Conservation (phyloP, 1,140 invertebrate species). For the Nephila pilipes region DNA sequence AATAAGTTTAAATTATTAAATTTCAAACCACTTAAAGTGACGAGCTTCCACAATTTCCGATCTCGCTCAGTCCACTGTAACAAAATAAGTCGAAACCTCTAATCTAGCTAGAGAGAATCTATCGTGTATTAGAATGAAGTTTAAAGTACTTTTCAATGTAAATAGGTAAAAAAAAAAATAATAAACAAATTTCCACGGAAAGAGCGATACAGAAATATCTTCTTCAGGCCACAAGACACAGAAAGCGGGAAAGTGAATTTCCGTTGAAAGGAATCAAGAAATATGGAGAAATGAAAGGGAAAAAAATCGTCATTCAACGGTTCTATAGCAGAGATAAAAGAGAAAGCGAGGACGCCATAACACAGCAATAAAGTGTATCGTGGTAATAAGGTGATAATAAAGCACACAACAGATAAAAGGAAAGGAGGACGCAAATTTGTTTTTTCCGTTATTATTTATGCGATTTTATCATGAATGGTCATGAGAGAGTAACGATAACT, state of each 20-base stretch:
- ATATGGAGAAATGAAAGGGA: not conserved
- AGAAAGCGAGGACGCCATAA: not conserved
- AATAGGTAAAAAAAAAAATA: no score
- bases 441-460: slow-evolving; percentile 15
- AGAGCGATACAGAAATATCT: not conserved
- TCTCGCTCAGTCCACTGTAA: no score
- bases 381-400: not conserved
- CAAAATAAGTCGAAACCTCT: no score
- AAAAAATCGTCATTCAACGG: not conserved
- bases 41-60: no score
- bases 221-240: not conserved
- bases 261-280: not conserved
- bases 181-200: not conserved
- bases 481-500: not conserved
- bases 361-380: not conserved
- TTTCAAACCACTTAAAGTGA: no score
- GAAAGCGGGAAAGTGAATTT: not conserved
- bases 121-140: no score
- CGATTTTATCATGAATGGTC: not conserved
- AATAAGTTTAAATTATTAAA: no score
- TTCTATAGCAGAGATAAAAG: not conserved
- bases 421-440: slow-evolving; percentile 9
- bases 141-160: no score
- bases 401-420: not conserved
- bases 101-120: no score